These are phyloP conservation scores for Oscheius sp. DNA, from an alignment of 2,888 invertebrate species.

Conservation along the genomic window DNA sequence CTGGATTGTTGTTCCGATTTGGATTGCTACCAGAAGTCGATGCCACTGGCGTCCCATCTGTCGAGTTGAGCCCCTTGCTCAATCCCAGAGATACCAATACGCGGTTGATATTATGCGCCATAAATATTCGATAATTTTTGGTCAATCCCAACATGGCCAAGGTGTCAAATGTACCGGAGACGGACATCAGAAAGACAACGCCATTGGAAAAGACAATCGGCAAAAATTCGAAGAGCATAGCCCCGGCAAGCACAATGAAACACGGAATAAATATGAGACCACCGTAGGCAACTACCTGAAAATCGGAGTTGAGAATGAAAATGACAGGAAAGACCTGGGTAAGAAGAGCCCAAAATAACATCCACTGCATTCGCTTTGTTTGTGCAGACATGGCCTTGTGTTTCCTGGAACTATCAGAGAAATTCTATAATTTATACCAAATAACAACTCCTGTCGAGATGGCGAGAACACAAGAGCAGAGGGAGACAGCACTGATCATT, in stretches of 20 bases:
- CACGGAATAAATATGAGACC: not conserved
- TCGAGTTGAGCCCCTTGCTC: too few relatives aligned
- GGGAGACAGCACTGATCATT: not conserved
- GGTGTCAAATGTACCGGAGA: not conserved
- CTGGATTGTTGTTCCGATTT: too few relatives aligned
- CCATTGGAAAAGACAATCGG: conserved; percentile 2
- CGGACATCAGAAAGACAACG: not conserved
- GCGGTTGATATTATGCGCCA: too few relatives aligned
- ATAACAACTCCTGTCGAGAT: not conserved
- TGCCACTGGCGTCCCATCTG: too few relatives aligned
- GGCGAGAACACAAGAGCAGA: not conserved
- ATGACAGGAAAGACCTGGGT: not conserved
- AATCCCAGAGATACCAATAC: too few relatives aligned
- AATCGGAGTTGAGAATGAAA: too few relatives aligned
- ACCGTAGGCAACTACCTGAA: not conserved
- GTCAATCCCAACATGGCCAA: not conserved
- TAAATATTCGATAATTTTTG: not conserved
- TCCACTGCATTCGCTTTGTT: conserved; percentile 5
- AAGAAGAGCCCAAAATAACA: not conserved
- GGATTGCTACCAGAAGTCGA: too few relatives aligned
- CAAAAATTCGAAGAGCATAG: not conserved
- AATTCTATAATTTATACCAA: too few relatives aligned
- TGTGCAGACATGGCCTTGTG: conserved; percentile 4
- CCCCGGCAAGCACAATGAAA: not conserved
- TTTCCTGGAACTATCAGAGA: not conserved